Evolutionary conservation across 1,140 invertebrate genomes (phyloP), one percentile per base, ranked within the genome.

Genomic region (Oncopodura yosiiana): DNA sequence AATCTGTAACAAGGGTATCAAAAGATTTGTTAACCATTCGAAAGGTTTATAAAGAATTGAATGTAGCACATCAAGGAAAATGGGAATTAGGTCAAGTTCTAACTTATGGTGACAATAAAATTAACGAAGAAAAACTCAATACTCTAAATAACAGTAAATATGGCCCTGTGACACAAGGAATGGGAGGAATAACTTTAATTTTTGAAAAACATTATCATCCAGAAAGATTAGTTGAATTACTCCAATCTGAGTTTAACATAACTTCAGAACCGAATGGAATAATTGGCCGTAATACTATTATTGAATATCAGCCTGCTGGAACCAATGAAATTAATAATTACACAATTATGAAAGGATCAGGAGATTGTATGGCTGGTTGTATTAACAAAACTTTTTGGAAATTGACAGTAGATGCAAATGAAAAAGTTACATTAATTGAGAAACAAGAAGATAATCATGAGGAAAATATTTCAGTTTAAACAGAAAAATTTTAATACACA

Each of bases 181-280:
- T 14, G 19, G 24, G 16, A 26, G 46, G 37, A 12, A 45, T 39
- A 9, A 18, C 50, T 4, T 23, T 56, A 14, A 19, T 56, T 12
- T 56, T 56, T 29, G 16, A 39, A 21, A 50, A 56, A 21, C 29
- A 46, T 29, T 56, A 50, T 38, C 54, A 56, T 41, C 54, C 54
- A 21, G 54, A 56, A 36, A 18, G 32, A 45, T 34, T 56, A n/a
- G 30, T 48, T 16, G 37, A 56, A 21, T 23, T 56, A 3, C 24
- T 56, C 0, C 34, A 56, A 45, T 24, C 44, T 18, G 26, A 48
- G 27, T 56, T 56, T 34, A 48, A 48, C 24, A 49, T 56, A 37
- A 48, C 43, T 37, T 32, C 54, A 2, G 5, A 49, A 6, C 54
- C 54, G 14, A 11, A 49, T 18, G n/a, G n/a, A n/a, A n/a, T n/a